Percentiles rank a stretch among this genome's conserved stretches.
These are phyloP conservation scores for Coenonympha arcania DNA, from an alignment of 2,888 invertebrate species.

Conservation along the genomic window DNA sequence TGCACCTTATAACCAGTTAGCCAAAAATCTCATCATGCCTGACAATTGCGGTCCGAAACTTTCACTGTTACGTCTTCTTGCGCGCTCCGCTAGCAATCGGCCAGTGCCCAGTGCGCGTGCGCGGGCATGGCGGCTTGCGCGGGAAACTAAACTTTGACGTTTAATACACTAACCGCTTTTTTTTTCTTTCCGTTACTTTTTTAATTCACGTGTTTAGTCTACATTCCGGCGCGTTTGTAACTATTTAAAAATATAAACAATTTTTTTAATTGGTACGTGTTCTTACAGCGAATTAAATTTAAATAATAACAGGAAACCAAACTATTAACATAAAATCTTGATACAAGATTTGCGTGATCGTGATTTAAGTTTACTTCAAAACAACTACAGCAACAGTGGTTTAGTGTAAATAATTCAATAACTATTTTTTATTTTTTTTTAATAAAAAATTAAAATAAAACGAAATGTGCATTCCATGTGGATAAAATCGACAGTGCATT, in stretches of 20 bases:
- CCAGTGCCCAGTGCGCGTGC: conserved; percentile 41
- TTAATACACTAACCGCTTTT: not conserved
- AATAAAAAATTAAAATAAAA: not conserved
- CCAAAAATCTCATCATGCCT: conserved; percentile 28
- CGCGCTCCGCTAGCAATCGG: conserved; percentile 49
- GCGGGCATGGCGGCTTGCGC: conserved; percentile 27
- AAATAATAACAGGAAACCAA: conserved; percentile 1
- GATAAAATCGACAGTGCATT: not conserved
- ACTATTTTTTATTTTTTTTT: not conserved
- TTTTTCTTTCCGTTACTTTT: not conserved
- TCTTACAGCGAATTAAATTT: not conserved
- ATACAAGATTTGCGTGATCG: not conserved
- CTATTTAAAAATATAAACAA: not conserved
- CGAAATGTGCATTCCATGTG: not conserved
- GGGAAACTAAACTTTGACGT: conserved; percentile 11
- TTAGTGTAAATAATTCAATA: not conserved
- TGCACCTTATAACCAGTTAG: conserved; percentile 21
- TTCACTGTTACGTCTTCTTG: conserved; percentile 70
- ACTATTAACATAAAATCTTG: conserved; percentile 1
- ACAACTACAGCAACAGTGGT: not conserved
- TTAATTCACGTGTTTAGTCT: not conserved
- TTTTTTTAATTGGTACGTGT: too few species aligned
- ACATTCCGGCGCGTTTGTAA: not conserved
- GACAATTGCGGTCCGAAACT: conserved; percentile 52
- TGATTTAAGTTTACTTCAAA: not conserved